Base-by-base conservation (phyloP, 2,888 invertebrate species). In the Lepeophtheirus nordmannii region DNA sequence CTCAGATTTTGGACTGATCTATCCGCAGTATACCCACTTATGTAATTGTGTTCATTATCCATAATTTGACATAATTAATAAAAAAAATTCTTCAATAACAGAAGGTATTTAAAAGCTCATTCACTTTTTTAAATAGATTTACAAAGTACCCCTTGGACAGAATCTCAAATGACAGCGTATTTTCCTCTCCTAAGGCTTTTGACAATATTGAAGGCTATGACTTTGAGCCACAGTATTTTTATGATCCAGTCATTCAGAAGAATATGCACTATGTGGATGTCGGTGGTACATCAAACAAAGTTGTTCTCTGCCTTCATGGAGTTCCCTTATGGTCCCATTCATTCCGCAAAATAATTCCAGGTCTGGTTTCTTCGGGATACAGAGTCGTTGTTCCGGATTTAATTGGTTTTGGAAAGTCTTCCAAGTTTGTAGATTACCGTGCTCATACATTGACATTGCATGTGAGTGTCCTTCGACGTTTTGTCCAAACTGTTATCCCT, bases 321-420 rank as follows among this genome's bases (percentile, higher is more conserved):
- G 67, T 66, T 30, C 69, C 68, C 17, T 67, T 61, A 41, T 69
- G 69, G 69, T 69, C 69, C 10, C 68, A 68, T 59, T 58, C 68
- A 39, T 69, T 68, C 57, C 66, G 69, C 10, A 37, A 62, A 46
- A 66, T 69, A 66, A 66, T 69, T n/a, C 68, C 65, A 1, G 67
- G 58, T 10, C 58, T 46, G 14, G 53, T 46, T 68, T 17, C 60
- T 68, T 65, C 65, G 11, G 68, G 69, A 3, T 68, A 64, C 39
- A 60, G 69, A 23, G 69, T 69, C 40, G 59, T 69, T 22, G 68
- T 65, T n/a, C 69, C 67, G 7, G 69, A 69, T 53, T 68, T 68
- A 39, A 69, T 69, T 46, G 69, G 69, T 1, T 69, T 69, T 62
- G 69, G 69, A 11, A 69, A 68, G 23, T 68, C 68, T 3, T 68